Conservation (phyloP, 2,797 vertebrate genomes). For the Tokudaia tokunoshimensis region DNA sequence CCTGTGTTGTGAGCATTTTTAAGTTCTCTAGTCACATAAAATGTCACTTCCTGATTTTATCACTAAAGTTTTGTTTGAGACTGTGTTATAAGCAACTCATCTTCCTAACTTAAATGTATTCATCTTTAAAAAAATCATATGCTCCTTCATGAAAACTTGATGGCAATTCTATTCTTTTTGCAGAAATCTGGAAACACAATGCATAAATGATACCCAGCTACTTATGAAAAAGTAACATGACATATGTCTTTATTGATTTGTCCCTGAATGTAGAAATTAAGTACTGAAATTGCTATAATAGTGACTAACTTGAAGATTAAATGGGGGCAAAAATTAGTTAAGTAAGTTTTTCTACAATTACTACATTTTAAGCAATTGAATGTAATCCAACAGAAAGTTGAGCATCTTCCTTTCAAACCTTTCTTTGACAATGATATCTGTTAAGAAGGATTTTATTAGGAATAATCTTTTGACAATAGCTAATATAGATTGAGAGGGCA, state of each 20-base stretch:
- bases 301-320: background rate
- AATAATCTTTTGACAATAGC: constrained; percentile 54
- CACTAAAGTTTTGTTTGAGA: background rate
- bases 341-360: background rate
- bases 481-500: constrained; percentile 59
- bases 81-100: constrained; percentile 21
- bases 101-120: background rate
- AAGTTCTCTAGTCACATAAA: constrained; percentile 41
- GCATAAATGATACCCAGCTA: background rate
- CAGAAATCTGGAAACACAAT: background rate
- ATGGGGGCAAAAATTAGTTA: background rate
- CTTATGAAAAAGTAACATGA: background rate
- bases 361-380: background rate
- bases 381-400: constrained; percentile 31
- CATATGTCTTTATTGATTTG: background rate
- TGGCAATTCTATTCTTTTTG: background rate
- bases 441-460: constrained; percentile 35
- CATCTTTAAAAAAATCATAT: constrained; percentile 1
- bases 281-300: background rate
- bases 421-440: constrained; percentile 54
- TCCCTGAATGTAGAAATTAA: background rate
- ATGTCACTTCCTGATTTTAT: background rate
- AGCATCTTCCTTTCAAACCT: constrained; percentile 29
- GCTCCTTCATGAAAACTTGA: background rate
- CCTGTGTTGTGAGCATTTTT: constrained; percentile 4